These are phyloP conservation scores for Porites australiensis DNA, from an alignment of 64 coral and sea anemone genomes.

Conservation along the genomic window DNA sequence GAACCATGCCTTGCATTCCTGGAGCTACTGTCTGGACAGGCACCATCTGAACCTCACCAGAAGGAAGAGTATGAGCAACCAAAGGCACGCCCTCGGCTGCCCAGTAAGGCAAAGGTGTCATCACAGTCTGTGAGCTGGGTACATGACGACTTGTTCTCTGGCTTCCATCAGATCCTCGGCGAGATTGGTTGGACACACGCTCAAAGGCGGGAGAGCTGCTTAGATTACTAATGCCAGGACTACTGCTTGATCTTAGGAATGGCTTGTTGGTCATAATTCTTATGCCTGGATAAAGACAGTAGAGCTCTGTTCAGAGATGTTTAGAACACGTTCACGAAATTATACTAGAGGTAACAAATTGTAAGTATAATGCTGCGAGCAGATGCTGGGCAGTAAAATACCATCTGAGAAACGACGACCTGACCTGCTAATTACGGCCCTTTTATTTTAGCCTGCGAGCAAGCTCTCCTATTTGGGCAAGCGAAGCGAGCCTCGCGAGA, in stretches of 20 bases:
- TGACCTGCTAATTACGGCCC: too few relatives aligned
- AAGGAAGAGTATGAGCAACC: constrained; percentile 32
- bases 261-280: constrained; percentile 67
- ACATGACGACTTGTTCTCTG: constrained; percentile 8
- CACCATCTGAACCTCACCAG: constrained; percentile 44
- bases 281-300: constrained; percentile 26
- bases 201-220: constrained; percentile 24
- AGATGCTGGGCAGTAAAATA: too few relatives aligned
- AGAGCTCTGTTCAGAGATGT: neutral
- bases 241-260: constrained; percentile 52
- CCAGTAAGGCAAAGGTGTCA: constrained; percentile 60
- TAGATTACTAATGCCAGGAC: constrained; percentile 39
- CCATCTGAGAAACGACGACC: too few relatives aligned
- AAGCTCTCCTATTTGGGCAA: too few relatives aligned
- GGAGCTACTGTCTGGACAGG: constrained; percentile 14
- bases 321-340: too few relatives aligned
- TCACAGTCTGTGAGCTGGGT: constrained; percentile 26
- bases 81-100: constrained; percentile 58
- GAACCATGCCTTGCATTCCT: constrained; percentile 63
- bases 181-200: neutral
- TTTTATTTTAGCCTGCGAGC: too few relatives aligned
- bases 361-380: too few relatives aligned
- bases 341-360: too few relatives aligned
- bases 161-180: constrained; percentile 28
- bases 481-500: too few relatives aligned